Evolutionary conservation across 2,888 invertebrate species (phyloP).

Genomic region (Polyommatus iphigenia): DNA sequence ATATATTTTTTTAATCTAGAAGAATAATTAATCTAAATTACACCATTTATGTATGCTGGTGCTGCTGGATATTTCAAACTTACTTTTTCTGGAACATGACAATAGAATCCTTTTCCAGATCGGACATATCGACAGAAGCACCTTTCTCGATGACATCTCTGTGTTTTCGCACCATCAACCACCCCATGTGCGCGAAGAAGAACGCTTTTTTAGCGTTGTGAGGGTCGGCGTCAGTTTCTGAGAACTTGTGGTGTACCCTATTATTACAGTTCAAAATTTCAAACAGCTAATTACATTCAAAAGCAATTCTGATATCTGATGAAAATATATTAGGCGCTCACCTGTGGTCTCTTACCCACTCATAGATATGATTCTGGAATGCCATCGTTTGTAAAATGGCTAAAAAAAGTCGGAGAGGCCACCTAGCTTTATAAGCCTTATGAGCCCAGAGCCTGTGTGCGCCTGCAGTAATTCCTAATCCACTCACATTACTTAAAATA

Average conservation of each 20-base stretch:
- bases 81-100: slow-evolving; percentile 93
- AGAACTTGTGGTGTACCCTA: slow-evolving; percentile 93
- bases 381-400: slow-evolving; percentile 10
- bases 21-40: no score
- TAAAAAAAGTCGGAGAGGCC: slow-evolving; percentile 9
- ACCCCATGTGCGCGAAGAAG: slow-evolving; percentile 96
- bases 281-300: no score
- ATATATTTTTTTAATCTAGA: not conserved
- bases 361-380: slow-evolving; percentile 16
- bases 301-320: no score
- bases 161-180: slow-evolving; percentile 94
- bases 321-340: no score
- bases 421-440: slow-evolving; percentile 19
- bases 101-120: slow-evolving; percentile 90
- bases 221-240: slow-evolving; percentile 94
- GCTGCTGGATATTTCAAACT: slow-evolving; percentile 46
- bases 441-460: slow-evolving; percentile 12
- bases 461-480: slow-evolving; percentile 11
- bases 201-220: slow-evolving; percentile 94
- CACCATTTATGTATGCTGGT: no score
- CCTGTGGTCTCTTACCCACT: not conserved
- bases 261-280: slow-evolving; percentile 45
- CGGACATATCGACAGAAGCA: slow-evolving; percentile 91
- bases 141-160: slow-evolving; percentile 93
- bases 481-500: not conserved